A percentile compares a stretch with the other conserved stretches of the same genome.
These are phyloP conservation scores for Myoxocephalus aenaeus DNA, from an alignment of 2,797 vertebrate genomes.

Conservation along the genomic window DNA sequence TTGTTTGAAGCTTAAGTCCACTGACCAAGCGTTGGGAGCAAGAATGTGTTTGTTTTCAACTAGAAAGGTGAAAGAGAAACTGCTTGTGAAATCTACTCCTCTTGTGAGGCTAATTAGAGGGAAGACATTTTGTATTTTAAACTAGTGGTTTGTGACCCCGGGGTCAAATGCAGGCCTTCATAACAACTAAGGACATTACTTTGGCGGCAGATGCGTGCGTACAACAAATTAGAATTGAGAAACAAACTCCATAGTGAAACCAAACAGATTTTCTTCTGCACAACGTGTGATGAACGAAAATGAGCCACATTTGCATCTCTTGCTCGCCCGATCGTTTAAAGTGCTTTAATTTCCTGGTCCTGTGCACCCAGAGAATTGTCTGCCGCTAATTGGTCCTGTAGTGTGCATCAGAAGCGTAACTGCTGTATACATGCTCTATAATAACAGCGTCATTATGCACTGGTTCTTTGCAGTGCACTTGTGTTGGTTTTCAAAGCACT, in stretches of 20 bases:
- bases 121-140: background rate
- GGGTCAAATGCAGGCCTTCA: background rate
- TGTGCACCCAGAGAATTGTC: constrained; percentile 52
- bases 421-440: constrained; percentile 53
- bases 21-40: no score
- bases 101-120: background rate
- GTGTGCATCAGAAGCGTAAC: constrained; percentile 53
- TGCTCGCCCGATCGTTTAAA: constrained; percentile 44
- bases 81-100: background rate
- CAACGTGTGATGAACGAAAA: constrained; percentile 29
- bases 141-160: background rate
- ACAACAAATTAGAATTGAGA: background rate
- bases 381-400: constrained; percentile 67
- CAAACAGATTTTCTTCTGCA: background rate
- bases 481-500: constrained; percentile 61
- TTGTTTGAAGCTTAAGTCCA: no score
- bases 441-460: constrained; percentile 68
- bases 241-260: background rate
- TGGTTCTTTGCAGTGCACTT: constrained; percentile 55
- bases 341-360: constrained; percentile 60
- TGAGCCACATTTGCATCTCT: constrained; percentile 53
- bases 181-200: background rate
- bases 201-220: background rate
- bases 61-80: background rate
- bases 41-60: no score